Evolutionary conservation across 2,113 vertebrate species (phyloP).

Genomic region (Saimiri boliviensis): DNA sequence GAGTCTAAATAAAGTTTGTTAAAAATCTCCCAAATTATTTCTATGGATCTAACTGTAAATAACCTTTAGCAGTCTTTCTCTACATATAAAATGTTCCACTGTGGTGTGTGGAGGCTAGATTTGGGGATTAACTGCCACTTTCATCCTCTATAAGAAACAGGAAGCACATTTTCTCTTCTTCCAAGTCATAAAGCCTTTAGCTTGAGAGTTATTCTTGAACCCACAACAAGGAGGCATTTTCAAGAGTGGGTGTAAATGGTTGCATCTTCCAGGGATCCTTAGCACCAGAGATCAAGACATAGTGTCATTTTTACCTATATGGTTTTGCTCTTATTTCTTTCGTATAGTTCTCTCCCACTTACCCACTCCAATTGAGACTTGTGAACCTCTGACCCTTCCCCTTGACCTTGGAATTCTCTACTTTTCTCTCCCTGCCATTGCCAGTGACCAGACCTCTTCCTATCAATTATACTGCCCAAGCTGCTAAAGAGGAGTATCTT

Average conservation of each 20-base stretch:
- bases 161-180: neutral
- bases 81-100: neutral
- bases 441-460: neutral
- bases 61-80: neutral
- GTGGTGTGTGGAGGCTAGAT: neutral
- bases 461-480: neutral
- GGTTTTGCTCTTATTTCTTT: neutral
- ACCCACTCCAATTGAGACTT: no score
- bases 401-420: neutral
- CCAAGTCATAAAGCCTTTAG: neutral
- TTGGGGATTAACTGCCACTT: neutral
- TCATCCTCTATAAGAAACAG: neutral
- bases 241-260: neutral
- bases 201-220: neutral
- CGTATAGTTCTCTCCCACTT: neutral
- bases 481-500: neutral
- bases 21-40: conserved; percentile 20
- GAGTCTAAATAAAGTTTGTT: conserved; percentile 1
- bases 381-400: neutral
- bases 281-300: neutral
- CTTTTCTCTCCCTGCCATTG: neutral
- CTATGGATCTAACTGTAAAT: neutral
- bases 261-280: neutral
- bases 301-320: neutral
- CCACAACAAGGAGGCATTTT: neutral